phyloP scores from a whole-genome alignment of 2,888 invertebrate species.

The Atherix ibis region DNA sequence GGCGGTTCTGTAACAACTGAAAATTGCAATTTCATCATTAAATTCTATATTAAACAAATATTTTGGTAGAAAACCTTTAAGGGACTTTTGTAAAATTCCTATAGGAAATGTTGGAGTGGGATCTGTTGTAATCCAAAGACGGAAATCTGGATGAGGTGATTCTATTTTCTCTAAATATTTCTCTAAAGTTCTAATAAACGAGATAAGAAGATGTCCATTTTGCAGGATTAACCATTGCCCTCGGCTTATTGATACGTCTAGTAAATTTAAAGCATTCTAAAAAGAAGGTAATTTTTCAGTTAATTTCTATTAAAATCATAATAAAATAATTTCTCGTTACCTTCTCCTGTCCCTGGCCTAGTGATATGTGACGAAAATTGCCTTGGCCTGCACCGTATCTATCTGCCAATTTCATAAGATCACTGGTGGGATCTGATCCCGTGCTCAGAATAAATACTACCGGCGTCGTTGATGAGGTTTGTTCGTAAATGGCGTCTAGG shows the following conservation, averaged over 20 bases:
- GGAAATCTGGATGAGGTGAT: conserved; percentile 78
- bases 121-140: conserved; percentile 87
- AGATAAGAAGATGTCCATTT: conserved; percentile 75
- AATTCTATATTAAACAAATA: neutral
- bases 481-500: conserved; percentile 69
- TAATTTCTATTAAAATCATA: neutral
- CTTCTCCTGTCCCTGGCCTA: conserved; percentile 87
- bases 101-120: conserved; percentile 77
- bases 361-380: conserved; percentile 73
- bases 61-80: conserved; percentile 45
- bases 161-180: conserved; percentile 64
- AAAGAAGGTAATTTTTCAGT: conserved; percentile 10
- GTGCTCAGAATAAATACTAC: conserved; percentile 88
- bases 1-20: conserved; percentile 86
- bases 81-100: conserved; percentile 69
- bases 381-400: conserved; percentile 51
- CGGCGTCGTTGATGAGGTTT: conserved; percentile 67
- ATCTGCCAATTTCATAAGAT: conserved; percentile 64
- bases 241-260: conserved; percentile 51
- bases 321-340: conserved; percentile 29
- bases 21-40: neutral
- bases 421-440: conserved; percentile 84
- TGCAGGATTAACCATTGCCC: conserved; percentile 88
- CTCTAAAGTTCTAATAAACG: conserved; percentile 65
- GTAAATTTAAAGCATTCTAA: conserved; percentile 50